Base-by-base conservation (phyloP, 2,888 invertebrate species). In the Opisthograptis luteolata region DNA sequence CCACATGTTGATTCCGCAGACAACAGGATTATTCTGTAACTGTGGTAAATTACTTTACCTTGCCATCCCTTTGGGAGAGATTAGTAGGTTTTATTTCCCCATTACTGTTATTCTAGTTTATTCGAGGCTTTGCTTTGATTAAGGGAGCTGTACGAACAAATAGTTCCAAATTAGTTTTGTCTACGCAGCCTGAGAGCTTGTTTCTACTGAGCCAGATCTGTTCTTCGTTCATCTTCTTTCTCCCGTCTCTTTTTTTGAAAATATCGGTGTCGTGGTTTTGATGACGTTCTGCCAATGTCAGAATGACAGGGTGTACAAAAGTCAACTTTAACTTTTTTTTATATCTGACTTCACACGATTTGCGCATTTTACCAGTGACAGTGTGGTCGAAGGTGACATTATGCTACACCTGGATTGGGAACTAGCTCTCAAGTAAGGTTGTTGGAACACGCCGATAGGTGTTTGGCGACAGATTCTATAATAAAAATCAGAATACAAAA, bases 31-130 rank as follows among this genome's bases (percentile, higher is more conserved):
- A 56, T 57, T 46, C 53, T 55, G 52, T 51, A 55, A 57, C 52
- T 36, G 32, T 48, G 47, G 43, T 51, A 53, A 61, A 61, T 61
- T 56, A 57, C 57, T 49, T 48, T 55, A 51, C 53, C 42, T 46
- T 42, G 36, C 40, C 42, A 49, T 51, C 46, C 60, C 40, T 36
- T 46, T 6, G 42, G 41, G 51, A 41, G 59, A 61, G 55, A 64
- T 69, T 62, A 63, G 61, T 47, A 58, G 53, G 55, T 62, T 70
- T 69, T 69, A 68, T 67, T 62, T 61, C 55, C 58, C 63, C 53
- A 54, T 62, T 62, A 58, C 46, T 47, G 51, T 60, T 62, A 66
- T 48, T 57, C 56, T 62, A 58, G 59, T 64, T 65, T 64, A 60
- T 60, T 55, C 45, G 58, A 49, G 48, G 54, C 57, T 62, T 57